Base-by-base conservation (phyloP, 2,888 invertebrate genomes). In the Anoplius nigerrimus region DNA sequence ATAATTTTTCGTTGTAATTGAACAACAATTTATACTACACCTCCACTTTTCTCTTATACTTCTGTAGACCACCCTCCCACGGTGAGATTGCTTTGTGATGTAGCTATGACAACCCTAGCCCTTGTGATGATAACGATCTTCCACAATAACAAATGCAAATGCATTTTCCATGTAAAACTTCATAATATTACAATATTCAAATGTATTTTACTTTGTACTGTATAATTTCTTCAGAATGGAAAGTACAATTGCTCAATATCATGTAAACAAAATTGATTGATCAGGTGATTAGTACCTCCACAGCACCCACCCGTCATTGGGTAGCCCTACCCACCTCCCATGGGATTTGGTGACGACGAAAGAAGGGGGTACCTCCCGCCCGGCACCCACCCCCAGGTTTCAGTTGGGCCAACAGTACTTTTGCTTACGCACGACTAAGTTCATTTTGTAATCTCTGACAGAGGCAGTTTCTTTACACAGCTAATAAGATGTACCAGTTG, bases 381-480 rank as follows among this genome's bases (percentile, higher is more conserved):
- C 86, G 79, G 86, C 86, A 86, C 88, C 88, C 87, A 88, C 88
- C 79, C 88, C 86, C 81, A 82, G 87, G 86, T 86, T 84, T 88
- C 81, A 84, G 84, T 87, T 80, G 87, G 88, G 88, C 88, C 88
- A 86, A 88, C 88, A 88, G 88, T 88, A 88, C 88, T 87, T 84
- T 85, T 84, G 86, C 87, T 88, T 86, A 86, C 87, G 82, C 79
- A 81, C 71, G 77, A 80, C 78, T 82, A 77, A 72, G 52, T 73
- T 71, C 55, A 24, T 69, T 75, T 69, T 62, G 55, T 65, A 63
- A 66, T 68, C 46, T 45, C n/a, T 51, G 56, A 15, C 8, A 72
- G 78, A 78, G 34, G 72, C 75, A 74, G 75, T 73, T 79, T 79
- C 76, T 78, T 75, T 78, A 78, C 34, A 58, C 34, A 34, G 8